Base-by-base conservation (phyloP, 2,888 invertebrate genomes). In the Conus canariensis region DNA sequence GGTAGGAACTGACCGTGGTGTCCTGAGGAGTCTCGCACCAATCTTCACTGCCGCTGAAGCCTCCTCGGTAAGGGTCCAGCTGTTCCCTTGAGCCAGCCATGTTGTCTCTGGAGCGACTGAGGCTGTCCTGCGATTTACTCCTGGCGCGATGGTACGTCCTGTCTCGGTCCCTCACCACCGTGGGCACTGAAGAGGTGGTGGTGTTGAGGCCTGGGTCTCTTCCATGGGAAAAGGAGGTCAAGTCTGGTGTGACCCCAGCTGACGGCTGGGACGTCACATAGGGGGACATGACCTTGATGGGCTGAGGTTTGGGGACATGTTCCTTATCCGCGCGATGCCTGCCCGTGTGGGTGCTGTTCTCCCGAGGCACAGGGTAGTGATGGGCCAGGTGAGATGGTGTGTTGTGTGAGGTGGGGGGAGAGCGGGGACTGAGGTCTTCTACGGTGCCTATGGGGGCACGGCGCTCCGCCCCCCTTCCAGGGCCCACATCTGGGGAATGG, bases 41-140 rank as follows among this genome's bases (percentile, higher is more conserved):
- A 10, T 83, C 64, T n/a, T 90, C 90, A 56, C 86, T 58, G 56
- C 87, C 90, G 67, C 70, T 30, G 30, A 45, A 45, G 60, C 90
- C 90, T 22, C 25, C 82, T 9, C 22, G 19, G 30, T 10, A 56
- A 7, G 16, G 56, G 58, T 83, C 82, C 22, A 91, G 67, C 25
- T 88, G 30, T 45, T 90, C 90, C 30, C 89, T 74, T 2, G 90
- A 91, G 30, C 86, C 64, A 25, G 77, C 60, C 45, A 91, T 58
- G 85, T 91, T 91, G 12, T 91, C 91, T 30, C 91, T 80, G 10
- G 91, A 91, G 5, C 90, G 88, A n/a, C 90, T 90, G 2, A 88
- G 74, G 58, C 88, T 88, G 22, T 88, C 88, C 14, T 70, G 88
- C 10, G 88, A 88, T n/a, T 58, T 74, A 59, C 88, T 88, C 4